Percentiles rank a stretch among this genome's conserved stretches.
Evolutionary conservation across 1,140 invertebrate genomes (phyloP).

Genomic region (Papilio glaucus): DNA sequence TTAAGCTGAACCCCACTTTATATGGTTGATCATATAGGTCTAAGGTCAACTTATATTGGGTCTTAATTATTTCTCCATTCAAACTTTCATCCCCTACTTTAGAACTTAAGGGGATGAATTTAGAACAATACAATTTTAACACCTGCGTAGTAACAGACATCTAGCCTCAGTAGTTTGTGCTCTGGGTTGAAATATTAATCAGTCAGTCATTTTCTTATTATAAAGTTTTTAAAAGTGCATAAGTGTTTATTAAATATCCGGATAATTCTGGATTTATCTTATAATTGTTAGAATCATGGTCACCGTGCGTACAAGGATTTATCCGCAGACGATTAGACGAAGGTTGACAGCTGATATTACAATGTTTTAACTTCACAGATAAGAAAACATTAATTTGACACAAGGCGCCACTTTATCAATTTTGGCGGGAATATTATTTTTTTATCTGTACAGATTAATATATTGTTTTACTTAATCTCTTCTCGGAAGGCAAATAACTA

Average conservation of each 20-base stretch:
- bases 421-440: conserved; percentile 29
- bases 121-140: too few relatives aligned
- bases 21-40: too few relatives aligned
- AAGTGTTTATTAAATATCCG: not conserved
- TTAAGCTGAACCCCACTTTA: too few relatives aligned
- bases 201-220: too few relatives aligned
- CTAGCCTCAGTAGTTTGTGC: too few relatives aligned
- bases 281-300: not conserved
- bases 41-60: too few relatives aligned
- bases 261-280: not conserved
- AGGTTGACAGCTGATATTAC: conserved; percentile 23
- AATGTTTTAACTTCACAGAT: conserved; percentile 13
- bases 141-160: too few relatives aligned
- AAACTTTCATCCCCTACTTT: too few relatives aligned
- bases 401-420: conserved; percentile 21
- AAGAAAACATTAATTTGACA: conserved; percentile 24
- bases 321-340: conserved; percentile 17
- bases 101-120: too few relatives aligned
- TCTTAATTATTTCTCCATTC: too few relatives aligned
- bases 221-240: too few relatives aligned
- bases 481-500: not conserved
- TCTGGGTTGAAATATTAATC: too few relatives aligned
- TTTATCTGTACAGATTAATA: conserved; percentile 13
- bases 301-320: conserved; percentile 11
- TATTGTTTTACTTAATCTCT: not conserved